A percentile compares a stretch with the other conserved stretches of the same genome.
These are phyloP conservation scores for Rhea pennata DNA, from an alignment of 2,113 vertebrate species.

Conservation along the genomic window DNA sequence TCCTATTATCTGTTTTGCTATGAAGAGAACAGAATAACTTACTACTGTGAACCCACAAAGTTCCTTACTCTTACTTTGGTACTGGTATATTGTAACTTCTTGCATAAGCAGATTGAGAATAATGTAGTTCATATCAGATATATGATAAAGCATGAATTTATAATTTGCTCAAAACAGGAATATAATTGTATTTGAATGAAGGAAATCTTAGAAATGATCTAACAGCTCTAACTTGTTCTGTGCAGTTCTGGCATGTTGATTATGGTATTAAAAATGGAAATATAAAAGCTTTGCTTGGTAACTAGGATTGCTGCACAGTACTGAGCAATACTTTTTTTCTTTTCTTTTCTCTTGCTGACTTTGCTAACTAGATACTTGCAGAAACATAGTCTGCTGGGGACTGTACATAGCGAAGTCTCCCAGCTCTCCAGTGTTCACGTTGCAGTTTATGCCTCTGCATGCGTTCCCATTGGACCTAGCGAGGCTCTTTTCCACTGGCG, in stretches of 20 bases:
- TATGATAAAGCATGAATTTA: background rate
- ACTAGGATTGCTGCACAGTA: background rate
- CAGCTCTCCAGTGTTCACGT: accelerated
- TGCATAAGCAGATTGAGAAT: background rate
- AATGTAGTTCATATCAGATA: background rate
- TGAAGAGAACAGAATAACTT: background rate
- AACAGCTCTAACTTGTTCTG: background rate
- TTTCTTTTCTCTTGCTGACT: background rate
- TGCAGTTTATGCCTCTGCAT: background rate
- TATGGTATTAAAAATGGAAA: background rate
- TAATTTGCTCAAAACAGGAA: background rate
- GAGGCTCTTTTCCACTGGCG: background rate
- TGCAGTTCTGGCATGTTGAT: background rate
- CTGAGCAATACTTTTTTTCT: background rate
- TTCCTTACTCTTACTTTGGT: accelerated
- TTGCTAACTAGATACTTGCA: background rate
- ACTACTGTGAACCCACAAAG: accelerated
- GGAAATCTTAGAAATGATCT: background rate
- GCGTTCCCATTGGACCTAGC: background rate
- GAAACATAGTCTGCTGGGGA: background rate
- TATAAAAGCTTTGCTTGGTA: background rate
- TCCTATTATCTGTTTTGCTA: background rate
- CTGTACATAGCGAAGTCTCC: accelerated
- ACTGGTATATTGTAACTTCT: background rate
- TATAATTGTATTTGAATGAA: background rate